Evolutionary conservation across 2,888 invertebrate genomes (phyloP), one percentile per base, ranked within the genome.

Genomic region (Adela reaumurella): DNA sequence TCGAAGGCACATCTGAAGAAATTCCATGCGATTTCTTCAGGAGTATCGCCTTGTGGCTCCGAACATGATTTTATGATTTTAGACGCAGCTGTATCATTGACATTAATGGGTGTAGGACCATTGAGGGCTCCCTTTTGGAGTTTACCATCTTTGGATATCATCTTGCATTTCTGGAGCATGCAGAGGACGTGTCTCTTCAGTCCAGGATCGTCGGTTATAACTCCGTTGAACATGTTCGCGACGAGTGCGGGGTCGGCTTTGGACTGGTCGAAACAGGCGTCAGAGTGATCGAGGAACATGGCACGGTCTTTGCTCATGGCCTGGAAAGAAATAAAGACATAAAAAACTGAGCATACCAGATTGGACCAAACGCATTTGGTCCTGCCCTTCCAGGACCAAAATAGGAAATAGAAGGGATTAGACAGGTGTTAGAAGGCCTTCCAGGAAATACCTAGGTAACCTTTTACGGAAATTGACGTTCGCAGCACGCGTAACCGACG

Each of bases 281-380:
- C 71, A 1, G 74, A 76, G 58, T 78, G 77, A 45, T 65, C 63
- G 45, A 67, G 70, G 60, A 78, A 71, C 76, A 77, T 73, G 50
- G 71, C 71, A 55, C 64, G 64, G 56, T 73, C 70, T n/a, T n/a
- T n/a, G n/a, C n/a, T n/a, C n/a, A n/a, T n/a, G n/a, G n/a, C n/a
- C n/a, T n/a, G n/a, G n/a, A n/a, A n/a, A n/a, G n/a, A n/a, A n/a
- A n/a, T n/a, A n/a, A n/a, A n/a, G n/a, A n/a, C n/a, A n/a, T n/a
- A n/a, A n/a, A n/a, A n/a, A n/a, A n/a, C n/a, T n/a, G n/a, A n/a
- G n/a, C n/a, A n/a, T n/a, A n/a, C n/a, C n/a, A n/a, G n/a, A n/a
- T n/a, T n/a, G n/a, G n/a, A n/a, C n/a, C n/a, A n/a, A n/a, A n/a
- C n/a, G n/a, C n/a, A n/a, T n/a, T n/a, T n/a, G n/a, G n/a, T n/a